A percentile compares a stretch with the other conserved stretches of the same genome.
Evolutionary conservation across 2,797 vertebrate genomes (phyloP).

Genomic region (Eurystomus glaucurus): DNA sequence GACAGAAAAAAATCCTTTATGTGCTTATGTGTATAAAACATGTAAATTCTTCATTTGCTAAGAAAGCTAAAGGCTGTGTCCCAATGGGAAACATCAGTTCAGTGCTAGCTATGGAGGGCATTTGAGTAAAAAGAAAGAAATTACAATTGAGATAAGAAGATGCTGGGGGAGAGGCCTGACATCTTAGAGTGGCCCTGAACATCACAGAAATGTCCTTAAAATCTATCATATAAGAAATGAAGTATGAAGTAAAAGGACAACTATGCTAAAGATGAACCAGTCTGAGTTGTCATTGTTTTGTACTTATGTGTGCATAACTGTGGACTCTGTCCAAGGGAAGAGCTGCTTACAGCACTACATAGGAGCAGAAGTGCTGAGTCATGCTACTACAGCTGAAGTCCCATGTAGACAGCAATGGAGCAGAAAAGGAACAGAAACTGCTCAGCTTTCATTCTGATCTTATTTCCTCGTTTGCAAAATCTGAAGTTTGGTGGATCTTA

Average conservation of each 20-base stretch:
- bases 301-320: rapidly evolving
- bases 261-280: background rate
- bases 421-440: background rate
- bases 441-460: background rate
- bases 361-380: background rate
- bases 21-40: background rate
- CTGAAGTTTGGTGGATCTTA: background rate
- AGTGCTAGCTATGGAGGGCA: background rate
- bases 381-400: background rate
- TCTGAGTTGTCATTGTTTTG: background rate
- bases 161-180: background rate
- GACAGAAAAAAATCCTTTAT: background rate
- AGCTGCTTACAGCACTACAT: background rate
- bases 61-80: background rate
- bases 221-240: background rate
- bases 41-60: background rate
- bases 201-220: background rate
- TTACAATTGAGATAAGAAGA: background rate
- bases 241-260: background rate
- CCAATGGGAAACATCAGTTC: background rate
- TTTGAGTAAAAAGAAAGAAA: background rate
- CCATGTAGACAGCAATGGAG: background rate
- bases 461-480: background rate
- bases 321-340: background rate
- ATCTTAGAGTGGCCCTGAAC: background rate